Base-by-base conservation (phyloP, 2,797 vertebrate species). In the Morus bassanus region DNA sequence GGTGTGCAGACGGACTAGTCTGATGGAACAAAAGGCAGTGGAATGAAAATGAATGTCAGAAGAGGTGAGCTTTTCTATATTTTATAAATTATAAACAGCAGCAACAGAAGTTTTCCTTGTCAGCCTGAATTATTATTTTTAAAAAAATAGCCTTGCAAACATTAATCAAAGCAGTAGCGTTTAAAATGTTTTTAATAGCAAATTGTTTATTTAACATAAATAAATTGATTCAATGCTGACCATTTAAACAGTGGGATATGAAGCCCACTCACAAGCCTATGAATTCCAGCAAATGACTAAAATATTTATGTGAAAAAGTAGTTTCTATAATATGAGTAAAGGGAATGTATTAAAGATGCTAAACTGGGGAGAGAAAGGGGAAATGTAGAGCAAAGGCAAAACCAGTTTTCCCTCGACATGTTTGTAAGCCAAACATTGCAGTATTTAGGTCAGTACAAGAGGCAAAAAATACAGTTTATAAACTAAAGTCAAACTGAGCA, bases 371-470 rank as follows among this genome's bases (percentile, higher is more conserved):
- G 45, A 67, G 50, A 83, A 78, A 46, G 33, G 46, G 54, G 54
- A 85, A 93, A 94, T 83, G 28, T n/a, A 96, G 75, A 76, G 85
- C 82, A 88, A 91, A 85, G 91, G 33, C 81, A 93, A 95, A 93
- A 61, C 13, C 60, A 75, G 4, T 85, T 85, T 95, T 93, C 74
- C 88, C 51, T 81, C 68, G 72, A 18, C 57, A 3, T 94, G 91
- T 95, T 96, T 91, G 93, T 94, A 95, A 95, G 95, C 39, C 56
- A 93, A 91, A 87, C 63, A 78, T 46, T 46, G 61, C 75, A 59
- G 74, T 64, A 91, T 94, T 89, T 75, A 61, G 90, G 75, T 91
- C 91, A 73, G 75, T 35, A 12, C 64, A 48, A 51, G 37, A 91
- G 31, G 14, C 74, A 91, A 64, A 88, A 92, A 46, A 4, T 0